phyloP scores from a whole-genome alignment of 2,888 invertebrate genomes.

The Catonia carolina region DNA sequence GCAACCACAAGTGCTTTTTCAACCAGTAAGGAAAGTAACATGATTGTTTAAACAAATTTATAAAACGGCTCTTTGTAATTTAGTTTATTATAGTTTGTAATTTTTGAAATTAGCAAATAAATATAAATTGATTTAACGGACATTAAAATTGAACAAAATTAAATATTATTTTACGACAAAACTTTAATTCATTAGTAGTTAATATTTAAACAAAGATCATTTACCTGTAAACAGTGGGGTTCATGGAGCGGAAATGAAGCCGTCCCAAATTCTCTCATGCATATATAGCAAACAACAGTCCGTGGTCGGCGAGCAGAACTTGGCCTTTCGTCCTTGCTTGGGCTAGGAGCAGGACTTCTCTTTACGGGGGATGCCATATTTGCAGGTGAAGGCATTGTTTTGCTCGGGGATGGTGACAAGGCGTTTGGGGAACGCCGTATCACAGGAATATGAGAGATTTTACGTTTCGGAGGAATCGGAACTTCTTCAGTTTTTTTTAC shows the following conservation, averaged over 20 bases:
- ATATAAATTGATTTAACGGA: no score
- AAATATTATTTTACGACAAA: no score
- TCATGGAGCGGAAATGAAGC: slow-evolving; percentile 59
- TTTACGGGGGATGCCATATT: slow-evolving; percentile 1
- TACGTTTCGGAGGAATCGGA: slow-evolving; percentile 2
- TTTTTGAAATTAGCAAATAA: no score
- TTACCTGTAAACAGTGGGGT: slow-evolving; percentile 56
- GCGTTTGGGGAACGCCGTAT: not conserved
- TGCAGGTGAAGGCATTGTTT: not conserved
- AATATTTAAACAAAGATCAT: slow-evolving; percentile 16
- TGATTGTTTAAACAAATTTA: no score
- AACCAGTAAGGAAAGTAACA: no score
- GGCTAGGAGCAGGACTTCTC: slow-evolving; percentile 3
- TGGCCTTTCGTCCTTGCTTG: not conserved
- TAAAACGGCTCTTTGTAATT: no score
- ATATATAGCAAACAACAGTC: slow-evolving; percentile 54
- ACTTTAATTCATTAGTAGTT: no score
- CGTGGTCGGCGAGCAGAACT: slow-evolving; percentile 34
- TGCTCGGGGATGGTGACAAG: slow-evolving; percentile 12
- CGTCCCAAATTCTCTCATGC: slow-evolving; percentile 59
- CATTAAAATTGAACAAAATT: no score
- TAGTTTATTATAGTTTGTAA: no score
- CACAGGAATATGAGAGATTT: slow-evolving; percentile 13
- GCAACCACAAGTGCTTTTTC: no score
- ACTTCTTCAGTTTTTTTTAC: not conserved